These are phyloP conservation scores for Chrysogorgia sp. DNA, from an alignment of 92 coral and sea anemone genomes.

Conservation along the genomic window DNA sequence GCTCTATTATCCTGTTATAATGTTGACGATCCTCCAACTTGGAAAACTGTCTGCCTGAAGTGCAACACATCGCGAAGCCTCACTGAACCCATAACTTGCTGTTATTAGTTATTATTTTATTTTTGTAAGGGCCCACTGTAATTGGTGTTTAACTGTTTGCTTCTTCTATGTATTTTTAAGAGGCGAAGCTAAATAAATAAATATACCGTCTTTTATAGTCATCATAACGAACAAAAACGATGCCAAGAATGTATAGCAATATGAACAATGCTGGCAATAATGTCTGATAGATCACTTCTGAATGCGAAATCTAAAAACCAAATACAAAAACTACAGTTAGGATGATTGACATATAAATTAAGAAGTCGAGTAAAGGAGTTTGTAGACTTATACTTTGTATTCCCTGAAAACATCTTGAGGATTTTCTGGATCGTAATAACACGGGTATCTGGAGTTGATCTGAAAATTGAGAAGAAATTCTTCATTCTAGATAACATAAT, in stretches of 20 bases:
- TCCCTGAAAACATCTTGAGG: constrained; percentile 63
- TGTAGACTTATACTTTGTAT: constrained; percentile 25
- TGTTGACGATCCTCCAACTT: too few relatives aligned
- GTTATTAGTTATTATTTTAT: constrained; percentile 14
- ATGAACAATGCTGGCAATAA: constrained; percentile 67
- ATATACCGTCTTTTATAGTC: constrained; percentile 78
- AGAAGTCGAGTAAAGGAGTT: constrained; percentile 38
- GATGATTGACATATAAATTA: neutral
- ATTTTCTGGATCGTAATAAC: constrained; percentile 80
- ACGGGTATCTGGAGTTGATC: constrained; percentile 70
- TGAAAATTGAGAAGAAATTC: constrained; percentile 6
- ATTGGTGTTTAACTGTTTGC: too few relatives aligned
- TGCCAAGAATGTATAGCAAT: constrained; percentile 67
- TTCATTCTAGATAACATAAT: neutral
- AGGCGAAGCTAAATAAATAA: too few relatives aligned
- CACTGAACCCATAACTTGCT: too few relatives aligned
- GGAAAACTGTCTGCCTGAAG: too few relatives aligned
- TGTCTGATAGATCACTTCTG: constrained; percentile 68
- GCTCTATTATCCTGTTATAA: too few relatives aligned
- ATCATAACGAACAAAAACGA: constrained; percentile 71
- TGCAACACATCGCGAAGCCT: too few relatives aligned
- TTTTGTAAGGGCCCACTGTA: constrained; percentile 1
- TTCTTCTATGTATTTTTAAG: too few relatives aligned
- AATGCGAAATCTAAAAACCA: constrained; percentile 56
- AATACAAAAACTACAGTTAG: neutral